phyloP scores from a whole-genome alignment of 1,140 invertebrate species.

The Leptestheria dahalacensis region DNA sequence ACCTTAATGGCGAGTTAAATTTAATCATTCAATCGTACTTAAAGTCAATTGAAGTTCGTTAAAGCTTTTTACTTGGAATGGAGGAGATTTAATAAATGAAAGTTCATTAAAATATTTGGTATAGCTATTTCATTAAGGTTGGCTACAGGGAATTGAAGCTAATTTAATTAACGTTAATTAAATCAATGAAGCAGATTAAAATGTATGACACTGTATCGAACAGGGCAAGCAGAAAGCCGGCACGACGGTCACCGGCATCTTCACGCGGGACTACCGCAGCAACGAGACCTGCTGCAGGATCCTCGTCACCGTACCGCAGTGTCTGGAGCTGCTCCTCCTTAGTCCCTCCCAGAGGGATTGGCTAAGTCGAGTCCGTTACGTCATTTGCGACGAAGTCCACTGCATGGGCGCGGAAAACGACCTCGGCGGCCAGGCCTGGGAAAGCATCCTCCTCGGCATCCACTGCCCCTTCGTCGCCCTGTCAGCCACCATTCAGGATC shows the following conservation, averaged over 20 bases:
- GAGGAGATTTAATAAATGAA: no score
- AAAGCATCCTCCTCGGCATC: slow-evolving; percentile 18
- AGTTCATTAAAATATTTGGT: no score
- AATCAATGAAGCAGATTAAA: neutral
- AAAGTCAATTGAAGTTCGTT: no score
- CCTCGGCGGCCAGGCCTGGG: slow-evolving; percentile 17
- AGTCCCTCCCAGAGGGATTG: slow-evolving; percentile 19
- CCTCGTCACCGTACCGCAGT: slow-evolving; percentile 20
- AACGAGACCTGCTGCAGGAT: slow-evolving; percentile 19
- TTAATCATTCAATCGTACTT: no score
- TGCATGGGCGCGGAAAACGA: slow-evolving; percentile 17
- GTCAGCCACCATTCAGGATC: slow-evolving; percentile 20
- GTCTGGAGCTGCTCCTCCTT: slow-evolving; percentile 19
- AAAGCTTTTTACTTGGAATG: no score
- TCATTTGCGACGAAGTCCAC: slow-evolving; percentile 22
- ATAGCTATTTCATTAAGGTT: no score
- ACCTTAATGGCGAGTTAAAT: no score
- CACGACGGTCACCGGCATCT: slow-evolving; percentile 18
- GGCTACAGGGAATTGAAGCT: neutral
- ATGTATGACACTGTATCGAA: neutral
- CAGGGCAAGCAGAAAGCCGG: slow-evolving; percentile 5
- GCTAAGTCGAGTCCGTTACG: slow-evolving; percentile 17
- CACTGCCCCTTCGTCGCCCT: slow-evolving; percentile 20
- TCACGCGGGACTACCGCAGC: slow-evolving; percentile 19
- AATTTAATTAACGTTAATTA: neutral